Evolutionary conservation across 2,113 vertebrate species (phyloP).

Genomic region (Origma solitaria): DNA sequence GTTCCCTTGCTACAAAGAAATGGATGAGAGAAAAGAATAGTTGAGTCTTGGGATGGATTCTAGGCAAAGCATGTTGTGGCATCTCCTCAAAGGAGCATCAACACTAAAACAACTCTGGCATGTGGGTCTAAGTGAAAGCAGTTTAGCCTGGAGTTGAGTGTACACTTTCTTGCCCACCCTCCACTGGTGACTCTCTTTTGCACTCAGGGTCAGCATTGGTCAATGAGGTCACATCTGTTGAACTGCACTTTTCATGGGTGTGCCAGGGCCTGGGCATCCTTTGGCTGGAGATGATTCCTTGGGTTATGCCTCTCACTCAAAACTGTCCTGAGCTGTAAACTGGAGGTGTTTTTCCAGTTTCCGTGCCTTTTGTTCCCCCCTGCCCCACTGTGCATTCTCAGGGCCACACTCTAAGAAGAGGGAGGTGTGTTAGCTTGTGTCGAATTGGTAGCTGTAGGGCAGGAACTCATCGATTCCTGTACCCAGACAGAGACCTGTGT

Average conservation of each 20-base stretch:
- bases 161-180: background rate
- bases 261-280: background rate
- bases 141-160: background rate
- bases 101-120: background rate
- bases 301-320: background rate
- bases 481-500: background rate
- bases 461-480: background rate
- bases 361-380: background rate
- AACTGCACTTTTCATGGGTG: background rate
- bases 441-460: background rate
- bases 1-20: slow-evolving; percentile 42
- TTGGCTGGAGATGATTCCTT: background rate
- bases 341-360: background rate
- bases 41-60: background rate
- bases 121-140: background rate
- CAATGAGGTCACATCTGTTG: background rate
- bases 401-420: background rate
- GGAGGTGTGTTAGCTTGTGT: background rate
- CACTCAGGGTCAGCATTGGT: background rate
- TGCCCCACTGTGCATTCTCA: background rate
- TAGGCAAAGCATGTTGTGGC: background rate
- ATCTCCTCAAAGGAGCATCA: background rate
- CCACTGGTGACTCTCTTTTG: background rate
- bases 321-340: background rate
- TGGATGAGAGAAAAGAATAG: background rate